Evolutionary conservation across 2,113 vertebrate species (phyloP).

Genomic region (Dinomys branickii): DNA sequence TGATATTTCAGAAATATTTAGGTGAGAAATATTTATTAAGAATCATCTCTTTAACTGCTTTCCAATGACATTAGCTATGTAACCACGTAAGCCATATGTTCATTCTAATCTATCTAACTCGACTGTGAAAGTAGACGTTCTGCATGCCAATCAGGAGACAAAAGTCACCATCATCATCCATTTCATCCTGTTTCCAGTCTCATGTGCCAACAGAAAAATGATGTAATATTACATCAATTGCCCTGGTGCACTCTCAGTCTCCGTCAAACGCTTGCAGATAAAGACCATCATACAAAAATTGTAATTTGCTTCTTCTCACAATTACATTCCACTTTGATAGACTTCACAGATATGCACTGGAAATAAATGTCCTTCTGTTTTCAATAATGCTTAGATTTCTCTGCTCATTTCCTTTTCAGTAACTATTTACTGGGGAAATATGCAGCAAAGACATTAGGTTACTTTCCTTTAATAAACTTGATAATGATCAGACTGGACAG

Average conservation of each 20-base stretch:
- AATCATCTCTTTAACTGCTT: background rate
- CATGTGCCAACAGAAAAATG: background rate
- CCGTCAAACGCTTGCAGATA: background rate
- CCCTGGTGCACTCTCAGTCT: background rate
- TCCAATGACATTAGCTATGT: background rate
- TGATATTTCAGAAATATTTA: background rate
- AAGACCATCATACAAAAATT: background rate
- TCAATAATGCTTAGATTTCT: background rate
- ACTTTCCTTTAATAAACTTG: constrained; percentile 55
- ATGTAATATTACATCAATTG: background rate
- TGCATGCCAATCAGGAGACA: background rate
- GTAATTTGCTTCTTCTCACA: background rate
- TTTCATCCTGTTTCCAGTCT: background rate
- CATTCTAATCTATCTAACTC: background rate
- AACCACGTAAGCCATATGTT: background rate
- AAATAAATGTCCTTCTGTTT: constrained; percentile 40
- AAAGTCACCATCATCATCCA: background rate
- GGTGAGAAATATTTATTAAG: background rate
- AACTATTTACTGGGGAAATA: constrained; percentile 20
- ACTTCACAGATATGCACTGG: background rate
- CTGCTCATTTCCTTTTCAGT: background rate
- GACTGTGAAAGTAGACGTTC: background rate
- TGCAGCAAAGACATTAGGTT: background rate
- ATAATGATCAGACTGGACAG: constrained; percentile 22
- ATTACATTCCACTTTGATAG: constrained; percentile 11